Percentiles rank a stretch among this genome's conserved stretches.
Conservation (phyloP, 2,888 invertebrate genomes). For the Protodeltote pygarga region DNA sequence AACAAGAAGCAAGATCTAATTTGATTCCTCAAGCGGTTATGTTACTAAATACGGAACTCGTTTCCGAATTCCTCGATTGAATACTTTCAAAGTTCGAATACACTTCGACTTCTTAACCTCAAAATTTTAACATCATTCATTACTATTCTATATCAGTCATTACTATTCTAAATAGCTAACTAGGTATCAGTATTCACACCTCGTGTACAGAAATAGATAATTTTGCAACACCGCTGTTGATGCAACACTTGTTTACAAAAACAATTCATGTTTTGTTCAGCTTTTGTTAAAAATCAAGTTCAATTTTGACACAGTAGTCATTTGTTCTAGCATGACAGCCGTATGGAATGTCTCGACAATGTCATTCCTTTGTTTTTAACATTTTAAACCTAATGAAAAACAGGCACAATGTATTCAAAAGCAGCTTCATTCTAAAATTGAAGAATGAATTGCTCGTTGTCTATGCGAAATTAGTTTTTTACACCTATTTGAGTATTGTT, state of each 20-base stretch:
- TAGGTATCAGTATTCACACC: conserved; percentile 36
- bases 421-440: conserved; percentile 1
- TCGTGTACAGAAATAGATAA: conserved; percentile 14
- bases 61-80: too few relatives aligned
- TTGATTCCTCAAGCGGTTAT: too few relatives aligned
- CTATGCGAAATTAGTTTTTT: conserved; percentile 28
- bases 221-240: conserved; percentile 32
- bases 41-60: too few relatives aligned
- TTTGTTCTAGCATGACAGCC: conserved; percentile 25
- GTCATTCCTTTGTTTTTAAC: not conserved
- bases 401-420: conserved; percentile 1
- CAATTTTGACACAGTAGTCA: conserved; percentile 1
- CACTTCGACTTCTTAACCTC: conserved; percentile 5
- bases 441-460: conserved; percentile 4
- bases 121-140: conserved; percentile 16
- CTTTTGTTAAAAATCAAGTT: conserved; percentile 23
- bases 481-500: conserved; percentile 4
- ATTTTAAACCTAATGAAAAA: conserved; percentile 10
- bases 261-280: conserved; percentile 14
- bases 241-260: conserved; percentile 37
- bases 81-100: not conserved
- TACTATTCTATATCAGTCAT: conserved; percentile 19
- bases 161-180: conserved; percentile 16
- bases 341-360: conserved; percentile 6
- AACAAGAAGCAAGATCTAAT: too few relatives aligned